Evolutionary conservation across 2,797 vertebrate species (phyloP), one percentile per base, ranked within the genome.

Genomic region (Protosalanx chinensis): DNA sequence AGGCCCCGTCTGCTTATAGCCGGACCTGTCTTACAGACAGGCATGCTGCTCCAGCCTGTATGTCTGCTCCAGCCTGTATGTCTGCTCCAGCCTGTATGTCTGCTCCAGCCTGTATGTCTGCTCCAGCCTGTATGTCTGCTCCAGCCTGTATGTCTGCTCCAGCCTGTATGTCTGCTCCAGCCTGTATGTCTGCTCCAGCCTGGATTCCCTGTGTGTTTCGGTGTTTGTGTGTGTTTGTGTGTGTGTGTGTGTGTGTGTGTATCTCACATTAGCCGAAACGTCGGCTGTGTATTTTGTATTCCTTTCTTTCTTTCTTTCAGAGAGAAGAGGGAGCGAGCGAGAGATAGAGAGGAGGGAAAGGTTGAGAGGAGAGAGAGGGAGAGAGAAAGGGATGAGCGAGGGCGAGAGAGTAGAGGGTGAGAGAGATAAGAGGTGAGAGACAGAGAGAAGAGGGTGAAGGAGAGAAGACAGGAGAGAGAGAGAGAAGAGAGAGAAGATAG

Each of bases 251-350:
- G 37, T 10, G 37, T 8, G 37, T 10, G 37, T 2, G 37, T 12
- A 5, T 35, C 2, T 35, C 33, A 79, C 10, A 10, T 4, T 6
- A 59, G 58, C 15, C 6, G 58, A 32, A 37, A 18, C 62, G 76
- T 63, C 72, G 57, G 70, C 81, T 71, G 78, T 74, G 71, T 71
- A 49, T 78, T 72, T 73, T 75, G 20, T 2, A 8, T n/a, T n/a
- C 18, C 62, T 12, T 41, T 64, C 29, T 81, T 82, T 78, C 64
- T 76, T 76, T 35, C 7, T 35, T 20, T 69, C 66, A 67, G 60
- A 4, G 70, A 58, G 73, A 70, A 67, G 73, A 23, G 73, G 13
- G 58, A 65, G 49, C n/a, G 10, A 7, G 33, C 3, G 2, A 6
- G 33, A 2, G 33, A 35, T 0, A 2, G 37, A 41, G 37, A 27